Evolutionary conservation across 2,888 invertebrate species (phyloP).

Genomic region (Rhyacophila evoluta): DNA sequence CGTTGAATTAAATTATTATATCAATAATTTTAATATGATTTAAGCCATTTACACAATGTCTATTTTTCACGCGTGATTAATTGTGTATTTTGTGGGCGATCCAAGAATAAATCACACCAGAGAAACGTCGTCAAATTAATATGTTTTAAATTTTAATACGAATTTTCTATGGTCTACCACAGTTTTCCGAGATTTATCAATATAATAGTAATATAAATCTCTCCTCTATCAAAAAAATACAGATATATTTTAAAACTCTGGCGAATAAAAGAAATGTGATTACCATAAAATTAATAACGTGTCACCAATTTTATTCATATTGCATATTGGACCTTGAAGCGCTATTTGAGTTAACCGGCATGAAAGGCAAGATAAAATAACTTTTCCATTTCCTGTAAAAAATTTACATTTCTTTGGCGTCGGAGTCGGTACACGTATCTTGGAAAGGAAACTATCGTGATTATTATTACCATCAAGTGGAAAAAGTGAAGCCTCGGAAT

Average conservation of each 20-base stretch:
- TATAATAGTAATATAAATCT: background rate
- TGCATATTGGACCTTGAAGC: constrained; percentile 1
- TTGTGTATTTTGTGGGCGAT: background rate
- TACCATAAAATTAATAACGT: constrained; percentile 12
- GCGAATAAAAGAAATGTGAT: background rate
- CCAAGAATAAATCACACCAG: background rate
- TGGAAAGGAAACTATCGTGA: constrained; percentile 36
- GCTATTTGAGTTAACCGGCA: background rate
- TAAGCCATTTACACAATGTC: background rate
- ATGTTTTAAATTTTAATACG: background rate
- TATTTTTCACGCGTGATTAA: constrained; percentile 3
- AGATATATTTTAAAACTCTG: background rate
- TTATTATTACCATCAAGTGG: constrained; percentile 34
- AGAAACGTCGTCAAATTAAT: constrained; percentile 5
- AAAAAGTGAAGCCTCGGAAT: constrained; percentile 29
- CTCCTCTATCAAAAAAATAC: background rate
- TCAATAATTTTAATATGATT: constrained; percentile 8
- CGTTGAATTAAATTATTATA: background rate
- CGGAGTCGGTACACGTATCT: constrained; percentile 34
- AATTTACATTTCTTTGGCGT: constrained; percentile 39
- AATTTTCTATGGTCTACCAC: background rate
- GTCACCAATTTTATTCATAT: constrained; percentile 3
- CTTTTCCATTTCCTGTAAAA: constrained; percentile 36
- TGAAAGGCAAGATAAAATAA: background rate
- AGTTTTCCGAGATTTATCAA: background rate